Evolutionary conservation across 2,797 vertebrate species (phyloP), one percentile per base, ranked within the genome.

Genomic region (Semotilus atromaculatus): DNA sequence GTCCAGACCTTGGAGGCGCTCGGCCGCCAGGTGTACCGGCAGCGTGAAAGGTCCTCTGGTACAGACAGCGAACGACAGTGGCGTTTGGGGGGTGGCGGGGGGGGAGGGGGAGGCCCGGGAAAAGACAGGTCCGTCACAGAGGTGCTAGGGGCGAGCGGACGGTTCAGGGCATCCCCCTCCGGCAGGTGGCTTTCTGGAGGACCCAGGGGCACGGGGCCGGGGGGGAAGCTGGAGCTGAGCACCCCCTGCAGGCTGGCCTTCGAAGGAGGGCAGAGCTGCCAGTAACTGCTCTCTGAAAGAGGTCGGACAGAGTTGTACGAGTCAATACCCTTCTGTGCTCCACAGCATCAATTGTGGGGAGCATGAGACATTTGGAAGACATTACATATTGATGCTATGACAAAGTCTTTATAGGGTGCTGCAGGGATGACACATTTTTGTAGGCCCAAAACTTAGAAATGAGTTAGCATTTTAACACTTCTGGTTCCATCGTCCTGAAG

Each of bases 1-100:
- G 96, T 97, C 97, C 97, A 97, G 90, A 97, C 96, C 89, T 96
- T 95, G 18, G 97, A 97, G 80, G 97, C 97, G 87, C 96, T 96
- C 21, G 97, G 97, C 85, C 96, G 93, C 97, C 97, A 97, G 82
- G 96, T 96, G 79, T 97, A 96, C 90, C 96, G 96, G 94, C 97
- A 98, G 88, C 95, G 96, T 26, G 97, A 97, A 91, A 97, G 93
- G 93, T 97, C 97, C 94, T 97, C 97, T 5, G 97, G 96, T 88
- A 97, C 96, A 62, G 97, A 97, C 90, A 97, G 95, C 3, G 96
- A 97, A 86, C 96, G 96, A 90, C 97, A 97, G 94, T 97, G 96
- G 88, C 96, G 96, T 92, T 97, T 97, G 3, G 96, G 96, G 34
- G 96, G 96, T 1, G 94, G 93, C 80, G 95, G 94, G 48, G 96